Evolutionary conservation across 2,888 invertebrate genomes (phyloP).

Genomic region (Sinhomidia bicolor): DNA sequence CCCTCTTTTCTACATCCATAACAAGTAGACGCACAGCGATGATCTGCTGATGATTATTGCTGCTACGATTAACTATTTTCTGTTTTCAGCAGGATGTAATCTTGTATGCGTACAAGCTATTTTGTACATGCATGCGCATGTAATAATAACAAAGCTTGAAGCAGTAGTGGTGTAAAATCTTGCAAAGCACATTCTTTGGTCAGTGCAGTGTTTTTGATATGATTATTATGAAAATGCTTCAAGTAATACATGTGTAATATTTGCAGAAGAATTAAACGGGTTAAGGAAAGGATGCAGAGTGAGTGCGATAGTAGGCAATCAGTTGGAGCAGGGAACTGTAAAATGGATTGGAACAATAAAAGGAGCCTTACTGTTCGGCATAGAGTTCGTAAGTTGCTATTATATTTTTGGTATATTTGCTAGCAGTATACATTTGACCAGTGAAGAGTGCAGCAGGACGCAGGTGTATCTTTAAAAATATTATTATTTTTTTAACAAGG

Average conservation of each 20-base stretch:
- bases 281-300: slow-evolving; percentile 60
- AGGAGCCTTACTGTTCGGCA: slow-evolving; percentile 67
- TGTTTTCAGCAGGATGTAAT: not conserved
- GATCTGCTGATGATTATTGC: slow-evolving; percentile 7
- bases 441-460: slow-evolving; percentile 5
- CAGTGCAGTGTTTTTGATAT: too few species aligned
- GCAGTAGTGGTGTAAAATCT: too few species aligned
- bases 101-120: not conserved
- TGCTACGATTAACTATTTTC: not conserved
- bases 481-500: not conserved
- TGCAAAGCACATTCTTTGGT: too few species aligned
- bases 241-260: not conserved
- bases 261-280: slow-evolving; percentile 68
- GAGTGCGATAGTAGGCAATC: slow-evolving; percentile 63
- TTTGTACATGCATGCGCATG: too few species aligned
- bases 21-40: not conserved
- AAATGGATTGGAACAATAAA: slow-evolving; percentile 76
- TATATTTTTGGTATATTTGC: not conserved
- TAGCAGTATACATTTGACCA: not conserved
- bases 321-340: slow-evolving; percentile 69
- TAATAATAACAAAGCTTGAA: too few species aligned
- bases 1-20: slow-evolving; percentile 10
- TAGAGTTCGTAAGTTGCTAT: slow-evolving; percentile 71
- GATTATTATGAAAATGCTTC: not conserved
- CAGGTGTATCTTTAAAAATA: not conserved